Conservation (phyloP, 2,888 invertebrate species). For the Dolichomitus sp. region DNA sequence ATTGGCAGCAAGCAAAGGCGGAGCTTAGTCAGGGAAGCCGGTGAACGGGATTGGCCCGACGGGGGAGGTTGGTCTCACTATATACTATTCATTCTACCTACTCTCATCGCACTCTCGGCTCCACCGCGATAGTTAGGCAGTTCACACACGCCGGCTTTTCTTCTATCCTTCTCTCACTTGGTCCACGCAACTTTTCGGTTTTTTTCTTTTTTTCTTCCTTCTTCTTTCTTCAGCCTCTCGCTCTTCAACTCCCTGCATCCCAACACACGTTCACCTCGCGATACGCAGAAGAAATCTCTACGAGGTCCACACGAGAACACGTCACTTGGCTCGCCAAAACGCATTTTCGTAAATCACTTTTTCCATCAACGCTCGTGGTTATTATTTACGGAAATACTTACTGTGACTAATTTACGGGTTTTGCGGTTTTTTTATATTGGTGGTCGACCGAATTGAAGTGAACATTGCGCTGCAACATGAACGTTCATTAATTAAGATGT, state of each 20-base stretch:
- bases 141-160: conserved; percentile 24
- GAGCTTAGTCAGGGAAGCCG: conserved; percentile 69
- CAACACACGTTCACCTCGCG: conserved; percentile 18
- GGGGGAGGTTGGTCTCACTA: conserved; percentile 71
- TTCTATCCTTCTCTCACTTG: conserved; percentile 17
- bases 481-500: too few relatives aligned
- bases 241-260: conserved; percentile 6
- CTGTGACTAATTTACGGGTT: neutral
- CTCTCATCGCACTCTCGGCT: conserved; percentile 15
- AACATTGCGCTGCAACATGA: too few relatives aligned
- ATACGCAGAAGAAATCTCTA: neutral
- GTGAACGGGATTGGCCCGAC: conserved; percentile 74
- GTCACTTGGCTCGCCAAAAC: conserved; percentile 16
- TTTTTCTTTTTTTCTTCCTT: neutral
- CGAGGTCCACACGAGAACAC: conserved; percentile 2
- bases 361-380: neutral
- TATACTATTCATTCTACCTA: conserved; percentile 38
- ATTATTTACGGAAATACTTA: conserved; percentile 3
- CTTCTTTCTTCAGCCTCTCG: neutral
- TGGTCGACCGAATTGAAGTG: too few relatives aligned
- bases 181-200: conserved; percentile 4
- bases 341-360: conserved; percentile 29
- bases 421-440: too few relatives aligned
- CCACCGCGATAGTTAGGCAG: conserved; percentile 20
- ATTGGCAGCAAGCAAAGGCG: conserved; percentile 69